Base-by-base conservation (phyloP, 37 sponge, comb jelly and placozoan species). In the Hexactinellida sp. region DNA sequence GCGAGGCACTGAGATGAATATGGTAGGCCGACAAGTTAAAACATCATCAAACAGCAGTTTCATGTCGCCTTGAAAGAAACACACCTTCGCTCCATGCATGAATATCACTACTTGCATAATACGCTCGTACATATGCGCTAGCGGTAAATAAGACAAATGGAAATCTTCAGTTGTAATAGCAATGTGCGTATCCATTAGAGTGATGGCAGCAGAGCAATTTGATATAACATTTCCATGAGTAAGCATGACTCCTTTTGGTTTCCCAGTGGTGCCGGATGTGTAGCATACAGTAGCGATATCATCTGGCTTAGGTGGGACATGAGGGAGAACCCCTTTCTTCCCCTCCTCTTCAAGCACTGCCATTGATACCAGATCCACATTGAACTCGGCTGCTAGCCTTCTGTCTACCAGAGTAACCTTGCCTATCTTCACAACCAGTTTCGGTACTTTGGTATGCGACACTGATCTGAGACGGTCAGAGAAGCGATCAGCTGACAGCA, bases 41-140 rank as follows among this genome's bases (percentile, higher is more conserved):
- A 97, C 90, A 87, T 97, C 95, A 0, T 89, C 89, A 0, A 93
- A 38, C 35, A 97, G 88, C 83, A 85, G 55, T 87, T 93, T 95
- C 37, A 93, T 86, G 86, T 97, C 99, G 3, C 99, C 99, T 38
- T 86, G 87, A 88, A 86, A 95, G 90, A 95, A 97, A 21, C 95
- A 95, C 0, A 92, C 85, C 36, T 36, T 83, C 0, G 85, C 89
- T 38, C 95, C 95, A 82, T 47, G 9, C 55, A 54, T 87, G 85
- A 91, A 89, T 10, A 97, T 10, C 3, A 28, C 30, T 7, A n/a
- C 76, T 83, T 92, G 89, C 0, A 85, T 82, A 21, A 83, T 35
- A 37, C 99, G 86, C 89, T 97, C 99, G 86, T 94, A 88, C 90
- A 91, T 90, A 86, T 97, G 99, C 37, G 99, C 94, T 36, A 95